Evolutionary conservation across 1,140 invertebrate species (phyloP).

Genomic region (Rhyacophila brunnea): DNA sequence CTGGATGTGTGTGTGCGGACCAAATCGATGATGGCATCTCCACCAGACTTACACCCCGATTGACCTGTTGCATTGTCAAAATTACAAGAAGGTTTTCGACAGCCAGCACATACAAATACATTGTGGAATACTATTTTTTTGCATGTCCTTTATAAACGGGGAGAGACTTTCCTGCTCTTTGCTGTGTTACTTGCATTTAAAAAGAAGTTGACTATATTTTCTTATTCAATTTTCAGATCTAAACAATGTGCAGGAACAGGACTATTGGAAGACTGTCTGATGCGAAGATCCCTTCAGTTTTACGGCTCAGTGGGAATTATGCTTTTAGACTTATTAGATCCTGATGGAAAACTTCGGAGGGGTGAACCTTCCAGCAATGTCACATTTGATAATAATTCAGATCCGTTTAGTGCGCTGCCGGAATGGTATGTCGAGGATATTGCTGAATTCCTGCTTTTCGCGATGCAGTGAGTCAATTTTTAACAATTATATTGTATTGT

Average conservation of each 20-base stretch:
- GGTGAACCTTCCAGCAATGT: conserved; percentile 52
- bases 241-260: conserved; percentile 88
- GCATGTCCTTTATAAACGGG: too few relatives aligned
- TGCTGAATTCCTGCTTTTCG: conserved; percentile 90
- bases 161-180: too few relatives aligned
- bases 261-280: conserved; percentile 76
- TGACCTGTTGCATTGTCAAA: too few relatives aligned
- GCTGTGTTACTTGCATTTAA: too few relatives aligned
- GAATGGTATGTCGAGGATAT: conserved; percentile 98
- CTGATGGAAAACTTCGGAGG: conserved; percentile 41
- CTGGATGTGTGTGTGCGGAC: too few relatives aligned
- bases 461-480: conserved; percentile 87
- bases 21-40: too few relatives aligned
- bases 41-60: too few relatives aligned
- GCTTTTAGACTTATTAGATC: conserved; percentile 64
- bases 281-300: conserved; percentile 79
- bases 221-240: conserved; percentile 62
- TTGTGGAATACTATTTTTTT: too few relatives aligned
- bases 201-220: too few relatives aligned
- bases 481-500: too few relatives aligned
- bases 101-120: too few relatives aligned
- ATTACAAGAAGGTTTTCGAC: too few relatives aligned
- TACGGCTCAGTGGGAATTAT: conserved; percentile 83
- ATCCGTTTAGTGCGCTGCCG: conserved; percentile 83
- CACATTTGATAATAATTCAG: conserved; percentile 60